Evolutionary conservation across 2,888 invertebrate genomes (phyloP).

Genomic region (Caenorhabditis virilis): DNA sequence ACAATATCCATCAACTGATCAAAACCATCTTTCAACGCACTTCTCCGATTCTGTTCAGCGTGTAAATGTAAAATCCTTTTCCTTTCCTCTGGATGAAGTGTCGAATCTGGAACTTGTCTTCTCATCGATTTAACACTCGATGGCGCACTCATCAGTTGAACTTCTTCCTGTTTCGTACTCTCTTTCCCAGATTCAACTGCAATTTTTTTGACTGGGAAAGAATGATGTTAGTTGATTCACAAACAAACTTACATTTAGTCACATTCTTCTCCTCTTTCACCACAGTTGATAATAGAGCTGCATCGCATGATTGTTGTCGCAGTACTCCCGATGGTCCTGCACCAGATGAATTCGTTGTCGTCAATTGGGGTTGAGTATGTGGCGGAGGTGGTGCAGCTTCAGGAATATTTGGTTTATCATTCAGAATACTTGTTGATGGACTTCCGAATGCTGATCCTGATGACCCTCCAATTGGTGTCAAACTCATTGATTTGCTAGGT

Average conservation of each 20-base stretch:
- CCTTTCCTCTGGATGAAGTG: conserved; percentile 64
- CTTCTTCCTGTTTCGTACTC: conserved; percentile 31
- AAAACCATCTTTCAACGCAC: conserved; percentile 68
- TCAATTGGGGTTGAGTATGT: no score
- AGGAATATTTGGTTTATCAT: not conserved
- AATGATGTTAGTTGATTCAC: not conserved
- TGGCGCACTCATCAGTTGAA: conserved; percentile 38
- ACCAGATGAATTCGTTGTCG: no score
- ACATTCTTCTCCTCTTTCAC: not conserved
- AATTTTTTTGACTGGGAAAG: not conserved
- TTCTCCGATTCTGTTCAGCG: conserved; percentile 67
- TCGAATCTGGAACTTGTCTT: conserved; percentile 61
- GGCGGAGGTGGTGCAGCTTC: not conserved
- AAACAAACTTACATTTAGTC: not conserved
- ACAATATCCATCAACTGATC: conserved; percentile 65
- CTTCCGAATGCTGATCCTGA: not conserved
- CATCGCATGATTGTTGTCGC: conserved; percentile 3
- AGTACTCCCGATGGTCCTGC: no score
- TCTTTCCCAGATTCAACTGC: conserved; percentile 1
- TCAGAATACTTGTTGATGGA: no score
- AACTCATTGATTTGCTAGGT: no score
- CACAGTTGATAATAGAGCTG: not conserved
- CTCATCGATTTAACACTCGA: conserved; percentile 41
- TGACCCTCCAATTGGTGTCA: no score
- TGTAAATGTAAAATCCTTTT: conserved; percentile 67